A percentile compares a stretch with the other conserved stretches of the same genome.
Evolutionary conservation across 2,888 invertebrate genomes (phyloP).

Genomic region (Leptura quadrifasciata): DNA sequence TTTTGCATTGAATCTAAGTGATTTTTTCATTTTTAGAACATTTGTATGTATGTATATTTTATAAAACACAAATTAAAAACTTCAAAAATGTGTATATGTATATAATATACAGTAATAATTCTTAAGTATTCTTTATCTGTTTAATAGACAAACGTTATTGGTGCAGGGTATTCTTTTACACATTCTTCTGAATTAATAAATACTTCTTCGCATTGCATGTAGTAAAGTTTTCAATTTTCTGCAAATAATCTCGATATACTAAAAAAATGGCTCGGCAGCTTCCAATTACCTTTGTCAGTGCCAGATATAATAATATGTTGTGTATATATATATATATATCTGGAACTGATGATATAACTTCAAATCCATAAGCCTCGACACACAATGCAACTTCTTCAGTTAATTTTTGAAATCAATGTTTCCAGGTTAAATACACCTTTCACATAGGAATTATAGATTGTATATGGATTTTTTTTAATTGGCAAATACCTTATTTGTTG

Average conservation of each 20-base stretch:
- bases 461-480: neutral
- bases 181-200: constrained; percentile 49
- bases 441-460: neutral
- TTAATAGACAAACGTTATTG: constrained; percentile 43
- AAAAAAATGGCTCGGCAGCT: constrained; percentile 67
- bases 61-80: neutral
- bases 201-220: constrained; percentile 61
- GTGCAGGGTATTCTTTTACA: constrained; percentile 57
- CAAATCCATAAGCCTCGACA: constrained; percentile 33
- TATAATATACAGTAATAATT: constrained; percentile 5
- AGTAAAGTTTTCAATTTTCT: constrained; percentile 61
- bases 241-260: constrained; percentile 66
- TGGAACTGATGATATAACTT: constrained; percentile 27
- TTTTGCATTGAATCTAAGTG: no score
- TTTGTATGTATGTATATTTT: neutral
- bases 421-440: neutral
- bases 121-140: constrained; percentile 18
- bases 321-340: neutral
- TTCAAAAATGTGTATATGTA: neutral
- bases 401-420: neutral
- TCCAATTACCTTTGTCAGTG: constrained; percentile 43
- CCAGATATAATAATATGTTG: constrained; percentile 22
- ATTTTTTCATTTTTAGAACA: no score
- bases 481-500: no score
- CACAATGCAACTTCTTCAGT: neutral